Evolutionary conservation across 2,888 invertebrate genomes (phyloP), one percentile per base, ranked within the genome.

Genomic region (Neoaliturus tenellus): DNA sequence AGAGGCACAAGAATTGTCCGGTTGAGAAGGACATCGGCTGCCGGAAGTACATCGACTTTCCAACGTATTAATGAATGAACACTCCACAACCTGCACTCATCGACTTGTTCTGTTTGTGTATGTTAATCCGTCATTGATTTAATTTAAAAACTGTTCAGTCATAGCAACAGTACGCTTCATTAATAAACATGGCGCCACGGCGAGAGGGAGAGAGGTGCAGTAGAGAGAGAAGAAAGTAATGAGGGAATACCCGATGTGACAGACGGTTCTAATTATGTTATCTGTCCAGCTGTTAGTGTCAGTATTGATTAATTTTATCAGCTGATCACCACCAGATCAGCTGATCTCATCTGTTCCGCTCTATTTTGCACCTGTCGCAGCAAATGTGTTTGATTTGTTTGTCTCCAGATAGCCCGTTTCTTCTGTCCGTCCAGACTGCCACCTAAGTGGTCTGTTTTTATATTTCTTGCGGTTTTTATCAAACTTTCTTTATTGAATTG

Each of bases 71-170:
- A 28, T 31, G 67, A 67, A 67, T 67, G 31, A 35, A 35, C 71
- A 3, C 35, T 71, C 33, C 33, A 69, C n/a, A 20, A 41, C 23
- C n/a, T 23, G 41, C 67, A 67, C 44, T 55, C 10, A 31, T 78
- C 33, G 78, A 78, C 39, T 25, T 48, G 2, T 75, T 44, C 78
- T 78, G 78, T 78, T 78, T 78, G 78, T 55, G 6, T 78, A 78
- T 78, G 78, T 28, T 78, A 78, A 78, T 78, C 78, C 8, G 48
- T 48, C 55, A 23, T 78, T 78, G 78, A 51, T 78, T 78, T 78
- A 78, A 78, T 78, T 75, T 78, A 39, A 44, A 55, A 75, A 78
- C 48, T 28, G 78, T 78, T 14, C 31, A 78, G 78, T 78, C 78
- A 78, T 23, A n/a, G n/a, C n/a, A n/a, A n/a, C n/a, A 17, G 73